Evolutionary conservation across 2,888 invertebrate genomes (phyloP), one percentile per base, ranked within the genome.

Genomic region (Idaea dimidiata): DNA sequence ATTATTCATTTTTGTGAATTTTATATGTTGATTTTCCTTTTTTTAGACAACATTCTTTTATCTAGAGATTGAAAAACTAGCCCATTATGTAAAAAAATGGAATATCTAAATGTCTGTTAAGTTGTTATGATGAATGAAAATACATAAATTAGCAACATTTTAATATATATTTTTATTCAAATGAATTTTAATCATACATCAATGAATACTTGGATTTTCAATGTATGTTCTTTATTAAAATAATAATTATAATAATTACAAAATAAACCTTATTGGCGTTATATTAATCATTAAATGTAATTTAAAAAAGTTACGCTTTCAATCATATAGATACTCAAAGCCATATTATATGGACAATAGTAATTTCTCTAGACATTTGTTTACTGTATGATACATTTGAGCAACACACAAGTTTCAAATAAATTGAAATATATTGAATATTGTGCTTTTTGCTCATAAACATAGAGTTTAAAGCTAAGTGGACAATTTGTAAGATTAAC

Each of bases 91-190:
- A 24, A 24, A 24, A 24, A 24, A 24, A 24, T 24, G 24, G 3
- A 24, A 24, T 24, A 24, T 24, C 24, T 24, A 5, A 24, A 24
- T 24, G 24, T 3, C 1, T 24, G 24, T 24, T 24, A 24, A 3
- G 24, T n/a, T n/a, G n/a, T n/a, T n/a, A 24, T 8, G 7, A 43
- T 43, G 43, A 43, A 43, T 43, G 43, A 80, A 80, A 84, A 89
- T 87, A 84, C 85, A 85, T 77, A 82, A 79, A 79, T 88, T 90
- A 89, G 89, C 89, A 93, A 93, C 93, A 93, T 93, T 93, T 93
- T 92, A 89, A 93, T 93, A 93, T 93, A 93, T 93, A 92, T 91
- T 92, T 91, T 93, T 93, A 92, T 91, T 93, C 86, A 93, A 93
- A 93, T 92, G 84, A 93, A 93, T 89, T 24, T 89, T 84, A 91